Base-by-base conservation (phyloP, 2,888 invertebrate genomes). In the Nemoura dubitans region DNA sequence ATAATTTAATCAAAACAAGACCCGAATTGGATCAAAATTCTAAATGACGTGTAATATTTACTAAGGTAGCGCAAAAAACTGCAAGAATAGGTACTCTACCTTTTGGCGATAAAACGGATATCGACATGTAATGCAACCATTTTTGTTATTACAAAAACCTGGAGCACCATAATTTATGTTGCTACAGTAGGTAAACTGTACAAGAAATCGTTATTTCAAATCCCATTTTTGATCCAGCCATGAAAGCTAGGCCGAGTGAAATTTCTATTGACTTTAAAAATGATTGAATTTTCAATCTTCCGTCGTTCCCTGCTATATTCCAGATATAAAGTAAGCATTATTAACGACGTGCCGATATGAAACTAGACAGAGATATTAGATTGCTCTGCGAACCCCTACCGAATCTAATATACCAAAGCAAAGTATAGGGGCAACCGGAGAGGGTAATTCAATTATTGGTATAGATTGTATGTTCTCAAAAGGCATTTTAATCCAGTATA, bases 371-470 rank as follows among this genome's bases (percentile, higher is more conserved):
- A 59, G 59, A 59, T 59, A 59, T 59, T 59, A 59, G 59, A 59
- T 59, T 59, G 59, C 16, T 59, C 59, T 59, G 59, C 21, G 59
- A 59, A 21, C 59, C 59, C 59, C 5, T 14, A 21, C 59, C 16
- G 16, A 59, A 59, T 59, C 59, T 21, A 10, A 59, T 59, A 21
- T 59, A 59, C 59, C 16, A 21, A 59, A 59, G 16, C 59, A 59
- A 16, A 59, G 21, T 14, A 59, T 3, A 1, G 59, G 59, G 10
- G 21, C 3, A 59, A 59, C 59, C 59, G 21, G 59, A 59, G 59
- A 59, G 59, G 59, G 59, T 59, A 59, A 59, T 59, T 59, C 59
- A 59, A 59, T 59, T 59, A 59, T 59, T 59, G 59, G 59, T 59
- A 59, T 59, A 59, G 59, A 21, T 36, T 36, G 36, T 36, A 10